Percentiles rank a stretch among this genome's conserved stretches.
Evolutionary conservation across 2,797 vertebrate genomes (phyloP).

Genomic region (Antrozous pallidus): DNA sequence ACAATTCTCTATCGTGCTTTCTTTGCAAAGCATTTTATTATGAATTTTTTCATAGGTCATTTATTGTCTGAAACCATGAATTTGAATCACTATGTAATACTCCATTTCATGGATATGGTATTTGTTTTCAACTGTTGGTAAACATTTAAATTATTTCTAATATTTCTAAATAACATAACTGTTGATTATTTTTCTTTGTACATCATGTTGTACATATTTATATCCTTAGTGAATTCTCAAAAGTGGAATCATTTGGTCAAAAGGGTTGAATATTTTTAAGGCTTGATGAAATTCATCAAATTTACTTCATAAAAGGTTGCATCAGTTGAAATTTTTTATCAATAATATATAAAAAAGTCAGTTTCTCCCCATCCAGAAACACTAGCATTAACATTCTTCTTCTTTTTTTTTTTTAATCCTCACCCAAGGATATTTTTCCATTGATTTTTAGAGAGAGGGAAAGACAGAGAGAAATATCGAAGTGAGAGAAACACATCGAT

Average conservation of each 20-base stretch:
- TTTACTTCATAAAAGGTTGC: not conserved
- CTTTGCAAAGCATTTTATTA: slow-evolving; percentile 23
- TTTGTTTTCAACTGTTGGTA: slow-evolving; percentile 26
- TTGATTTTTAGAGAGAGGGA: no score
- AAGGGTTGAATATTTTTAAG: not conserved
- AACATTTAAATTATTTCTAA: not conserved
- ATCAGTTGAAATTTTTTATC: not conserved
- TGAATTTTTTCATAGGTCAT: not conserved
- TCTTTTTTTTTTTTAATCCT: not conserved
- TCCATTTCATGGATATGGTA: not conserved
- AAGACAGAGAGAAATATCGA: no score
- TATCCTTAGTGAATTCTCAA: not conserved
- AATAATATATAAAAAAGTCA: not conserved
- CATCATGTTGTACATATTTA: not conserved
- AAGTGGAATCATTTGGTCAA: slow-evolving; percentile 15
- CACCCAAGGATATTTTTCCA: no score
- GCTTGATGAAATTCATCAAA: not conserved
- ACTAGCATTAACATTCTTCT: not conserved
- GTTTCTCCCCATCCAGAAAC: not conserved
- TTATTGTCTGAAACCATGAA: not conserved
- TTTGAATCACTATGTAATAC: not conserved
- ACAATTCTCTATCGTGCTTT: not conserved
- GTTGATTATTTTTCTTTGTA: not conserved
- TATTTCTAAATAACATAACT: not conserved
- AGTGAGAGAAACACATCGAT: no score